Conservation (phyloP, 2,113 vertebrate species). For the Ptilonorhynchus violaceus region DNA sequence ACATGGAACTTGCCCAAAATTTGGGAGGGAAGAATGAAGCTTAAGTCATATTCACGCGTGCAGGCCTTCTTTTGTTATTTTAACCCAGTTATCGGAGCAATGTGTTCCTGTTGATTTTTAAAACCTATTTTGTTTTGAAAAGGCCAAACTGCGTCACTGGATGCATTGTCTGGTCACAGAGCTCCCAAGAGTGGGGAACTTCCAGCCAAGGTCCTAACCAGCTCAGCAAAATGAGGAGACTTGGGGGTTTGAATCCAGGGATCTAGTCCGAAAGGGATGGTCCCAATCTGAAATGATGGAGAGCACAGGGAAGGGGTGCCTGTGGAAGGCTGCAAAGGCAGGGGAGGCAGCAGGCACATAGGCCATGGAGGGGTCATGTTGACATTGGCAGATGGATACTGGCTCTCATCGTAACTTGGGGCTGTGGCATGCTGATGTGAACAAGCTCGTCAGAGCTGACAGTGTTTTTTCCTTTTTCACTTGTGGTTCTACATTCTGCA, state of each 20-base stretch:
- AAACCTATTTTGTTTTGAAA: slow-evolving; percentile 3
- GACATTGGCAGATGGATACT: accelerated
- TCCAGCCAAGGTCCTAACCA: background rate
- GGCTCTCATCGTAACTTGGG: accelerated
- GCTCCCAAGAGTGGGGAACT: background rate
- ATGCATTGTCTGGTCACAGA: background rate
- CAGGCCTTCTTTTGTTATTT: background rate
- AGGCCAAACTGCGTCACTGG: background rate
- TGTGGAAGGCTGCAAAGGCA: background rate
- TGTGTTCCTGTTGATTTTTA: slow-evolving; percentile 22
- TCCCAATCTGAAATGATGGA: background rate
- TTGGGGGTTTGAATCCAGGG: background rate
- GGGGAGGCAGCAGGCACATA: background rate
- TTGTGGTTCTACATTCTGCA: background rate
- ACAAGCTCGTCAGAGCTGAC: background rate
- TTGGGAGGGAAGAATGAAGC: background rate
- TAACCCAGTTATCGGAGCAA: background rate
- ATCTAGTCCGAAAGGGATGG: background rate
- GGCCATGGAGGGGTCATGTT: accelerated
- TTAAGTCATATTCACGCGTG: background rate
- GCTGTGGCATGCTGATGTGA: background rate
- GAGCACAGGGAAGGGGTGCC: background rate
- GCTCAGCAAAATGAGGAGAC: background rate
- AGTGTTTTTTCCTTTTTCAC: background rate
- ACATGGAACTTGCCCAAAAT: background rate